These are phyloP conservation scores for Oenanthe melanoleuca DNA, from an alignment of 2,113 vertebrate genomes.

Conservation along the genomic window DNA sequence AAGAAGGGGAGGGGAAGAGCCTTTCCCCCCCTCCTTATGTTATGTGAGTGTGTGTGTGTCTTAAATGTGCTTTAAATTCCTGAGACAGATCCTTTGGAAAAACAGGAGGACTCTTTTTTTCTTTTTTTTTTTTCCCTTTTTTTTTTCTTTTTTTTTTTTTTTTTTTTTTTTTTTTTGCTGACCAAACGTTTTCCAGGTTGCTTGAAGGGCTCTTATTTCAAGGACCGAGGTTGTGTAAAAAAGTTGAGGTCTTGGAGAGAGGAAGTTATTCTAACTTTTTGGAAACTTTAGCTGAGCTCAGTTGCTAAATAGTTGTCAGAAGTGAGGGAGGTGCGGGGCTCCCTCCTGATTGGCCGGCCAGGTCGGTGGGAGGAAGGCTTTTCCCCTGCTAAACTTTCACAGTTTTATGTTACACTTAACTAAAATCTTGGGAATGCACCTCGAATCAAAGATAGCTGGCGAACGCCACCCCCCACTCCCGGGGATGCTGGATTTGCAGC, in stretches of 20 bases:
- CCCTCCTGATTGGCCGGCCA: slow-evolving; percentile 77
- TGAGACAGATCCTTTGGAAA: slow-evolving; percentile 73
- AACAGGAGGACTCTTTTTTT: slow-evolving; percentile 5
- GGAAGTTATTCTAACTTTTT: slow-evolving; percentile 88
- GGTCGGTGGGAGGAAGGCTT: slow-evolving; percentile 78
- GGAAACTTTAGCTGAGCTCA: slow-evolving; percentile 90
- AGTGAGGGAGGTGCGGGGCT: slow-evolving; percentile 82
- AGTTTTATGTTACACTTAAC: slow-evolving; percentile 65
- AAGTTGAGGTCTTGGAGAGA: slow-evolving; percentile 76
- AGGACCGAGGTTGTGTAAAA: slow-evolving; percentile 72
- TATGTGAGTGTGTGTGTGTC: slow-evolving; percentile 57
- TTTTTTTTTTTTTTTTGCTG: slow-evolving; percentile 40
- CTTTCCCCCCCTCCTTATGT: slow-evolving; percentile 67
- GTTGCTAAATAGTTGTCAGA: slow-evolving; percentile 94
- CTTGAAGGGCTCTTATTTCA: slow-evolving; percentile 72
- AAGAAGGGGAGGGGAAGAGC: slow-evolving; percentile 73
- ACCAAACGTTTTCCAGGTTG: slow-evolving; percentile 71
- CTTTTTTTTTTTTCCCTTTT: not conserved
- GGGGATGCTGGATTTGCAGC: not conserved
- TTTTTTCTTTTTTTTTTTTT: not conserved
- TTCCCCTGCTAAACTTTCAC: slow-evolving; percentile 74
- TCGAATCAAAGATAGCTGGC: slow-evolving; percentile 36
- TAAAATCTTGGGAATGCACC: slow-evolving; percentile 65
- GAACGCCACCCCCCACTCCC: accelerated
- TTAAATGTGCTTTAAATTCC: slow-evolving; percentile 75